These are phyloP conservation scores for Drosophila pseudoananassae DNA, from an alignment of 1,140 invertebrate genomes.

Conservation along the genomic window DNA sequence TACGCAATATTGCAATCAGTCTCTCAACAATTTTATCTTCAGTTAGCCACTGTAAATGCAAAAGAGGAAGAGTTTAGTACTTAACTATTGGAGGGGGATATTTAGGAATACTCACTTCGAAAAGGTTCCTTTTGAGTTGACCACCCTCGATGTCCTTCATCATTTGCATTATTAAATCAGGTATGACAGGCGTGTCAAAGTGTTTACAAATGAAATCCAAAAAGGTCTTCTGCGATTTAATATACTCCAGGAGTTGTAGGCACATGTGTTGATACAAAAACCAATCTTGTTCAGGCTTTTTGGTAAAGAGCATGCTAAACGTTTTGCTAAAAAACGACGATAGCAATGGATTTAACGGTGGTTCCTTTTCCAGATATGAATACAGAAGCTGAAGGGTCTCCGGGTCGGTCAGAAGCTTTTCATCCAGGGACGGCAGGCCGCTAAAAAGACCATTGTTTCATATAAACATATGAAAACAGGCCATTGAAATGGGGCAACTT, in stretches of 20 bases:
- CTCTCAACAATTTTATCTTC: conserved; percentile 93
- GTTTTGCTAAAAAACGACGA: conserved; percentile 98
- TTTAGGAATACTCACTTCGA: conserved; percentile 88
- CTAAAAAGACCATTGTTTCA: conserved; percentile 60
- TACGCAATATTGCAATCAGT: conserved; percentile 91
- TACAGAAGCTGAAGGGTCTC: conserved; percentile 93
- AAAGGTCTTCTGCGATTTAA: conserved; percentile 94
- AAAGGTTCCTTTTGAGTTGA: conserved; percentile 91
- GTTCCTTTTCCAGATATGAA: conserved; percentile 93
- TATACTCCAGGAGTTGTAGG: conserved; percentile 95
- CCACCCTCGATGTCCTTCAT: conserved; percentile 93
- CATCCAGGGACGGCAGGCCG: conserved; percentile 93
- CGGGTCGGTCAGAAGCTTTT: conserved; percentile 92
- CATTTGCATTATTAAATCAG: conserved; percentile 95
- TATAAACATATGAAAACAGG: neutral
- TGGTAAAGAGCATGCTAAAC: conserved; percentile 92
- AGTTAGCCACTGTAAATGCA: conserved; percentile 92
- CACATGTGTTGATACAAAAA: conserved; percentile 95
- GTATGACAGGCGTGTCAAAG: conserved; percentile 96
- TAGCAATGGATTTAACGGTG: conserved; percentile 95
- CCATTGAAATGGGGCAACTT: conserved; percentile 17
- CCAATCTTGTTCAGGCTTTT: conserved; percentile 92
- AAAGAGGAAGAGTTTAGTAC: neutral
- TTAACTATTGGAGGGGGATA: neutral
- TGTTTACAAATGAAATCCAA: conserved; percentile 93